Evolutionary conservation across 2,888 invertebrate genomes (phyloP).

Genomic region (Chrysolina americana): DNA sequence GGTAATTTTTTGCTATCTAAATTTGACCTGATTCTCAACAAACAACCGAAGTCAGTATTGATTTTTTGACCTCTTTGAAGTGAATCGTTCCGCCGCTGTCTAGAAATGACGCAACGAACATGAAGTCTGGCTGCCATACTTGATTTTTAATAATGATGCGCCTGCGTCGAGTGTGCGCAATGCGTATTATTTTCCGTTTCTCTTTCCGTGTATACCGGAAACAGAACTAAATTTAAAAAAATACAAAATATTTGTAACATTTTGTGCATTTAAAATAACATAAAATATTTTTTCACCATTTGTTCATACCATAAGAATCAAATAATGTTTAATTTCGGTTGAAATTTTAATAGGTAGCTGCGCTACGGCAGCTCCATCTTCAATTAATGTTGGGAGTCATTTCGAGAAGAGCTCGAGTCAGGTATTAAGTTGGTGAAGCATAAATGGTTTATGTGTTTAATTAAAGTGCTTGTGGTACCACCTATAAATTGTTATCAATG

Average conservation of each 20-base stretch:
- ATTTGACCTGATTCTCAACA: neutral
- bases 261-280: constrained; percentile 3
- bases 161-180: constrained; percentile 42
- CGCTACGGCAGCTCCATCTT: constrained; percentile 54
- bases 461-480: constrained; percentile 37
- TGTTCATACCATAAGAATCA: neutral
- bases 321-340: neutral
- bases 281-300: neutral
- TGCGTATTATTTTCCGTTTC: constrained; percentile 45
- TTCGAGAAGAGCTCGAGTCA: constrained; percentile 54
- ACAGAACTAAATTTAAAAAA: constrained; percentile 50
- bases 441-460: constrained; percentile 43
- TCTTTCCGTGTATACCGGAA: constrained; percentile 60
- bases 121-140: constrained; percentile 5
- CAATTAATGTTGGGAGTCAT: constrained; percentile 49
- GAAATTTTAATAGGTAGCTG: constrained; percentile 17
- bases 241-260: constrained; percentile 28
- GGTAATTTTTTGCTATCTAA: neutral
- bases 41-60: neutral
- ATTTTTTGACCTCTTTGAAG: neutral
- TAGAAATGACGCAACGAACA: neutral
- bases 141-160: neutral
- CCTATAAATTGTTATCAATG: constrained; percentile 33
- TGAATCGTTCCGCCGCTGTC: neutral
- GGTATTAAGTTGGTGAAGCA: constrained; percentile 45